A percentile compares a stretch with the other conserved stretches of the same genome.
Evolutionary conservation across 2,888 invertebrate genomes (phyloP).

Genomic region (Baccha elongata): DNA sequence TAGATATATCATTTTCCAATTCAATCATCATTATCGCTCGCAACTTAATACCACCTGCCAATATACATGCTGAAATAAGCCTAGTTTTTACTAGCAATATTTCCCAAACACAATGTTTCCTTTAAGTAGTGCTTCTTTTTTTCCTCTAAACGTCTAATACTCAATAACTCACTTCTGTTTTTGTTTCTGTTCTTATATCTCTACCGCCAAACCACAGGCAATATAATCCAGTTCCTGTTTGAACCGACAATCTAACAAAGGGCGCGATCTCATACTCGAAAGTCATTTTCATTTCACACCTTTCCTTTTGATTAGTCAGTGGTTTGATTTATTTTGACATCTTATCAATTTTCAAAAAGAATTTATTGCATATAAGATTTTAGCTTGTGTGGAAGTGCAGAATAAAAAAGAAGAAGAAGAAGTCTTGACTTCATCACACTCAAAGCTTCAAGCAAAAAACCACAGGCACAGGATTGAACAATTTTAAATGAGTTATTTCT

Average conservation of each 20-base stretch:
- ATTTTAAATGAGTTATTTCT: slow-evolving; percentile 45
- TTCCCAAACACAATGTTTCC: neutral
- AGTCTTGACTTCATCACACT: slow-evolving; percentile 31
- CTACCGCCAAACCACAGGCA: neutral
- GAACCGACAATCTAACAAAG: neutral
- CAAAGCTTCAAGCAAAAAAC: slow-evolving; percentile 22
- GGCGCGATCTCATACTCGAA: slow-evolving; percentile 14
- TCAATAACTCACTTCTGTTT: neutral
- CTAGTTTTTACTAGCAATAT: no score
- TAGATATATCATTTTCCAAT: neutral
- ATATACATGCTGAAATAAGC: neutral
- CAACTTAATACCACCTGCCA: slow-evolving; percentile 1
- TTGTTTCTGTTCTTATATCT: neutral
- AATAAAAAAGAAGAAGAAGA: slow-evolving; percentile 35
- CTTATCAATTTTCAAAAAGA: slow-evolving; percentile 81
- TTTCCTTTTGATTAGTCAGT: slow-evolving; percentile 79
- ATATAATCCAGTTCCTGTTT: neutral
- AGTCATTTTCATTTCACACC: slow-evolving; percentile 76
- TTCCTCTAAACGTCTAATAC: neutral
- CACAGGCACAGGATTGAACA: slow-evolving; percentile 44
- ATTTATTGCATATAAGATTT: slow-evolving; percentile 80
- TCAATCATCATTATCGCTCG: neutral
- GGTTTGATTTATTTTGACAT: slow-evolving; percentile 82
- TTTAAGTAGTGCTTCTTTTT: neutral
- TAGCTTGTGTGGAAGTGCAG: slow-evolving; percentile 21